Conservation (phyloP, 2,113 vertebrate genomes). For the Mesoclemmys tuberculata region DNA sequence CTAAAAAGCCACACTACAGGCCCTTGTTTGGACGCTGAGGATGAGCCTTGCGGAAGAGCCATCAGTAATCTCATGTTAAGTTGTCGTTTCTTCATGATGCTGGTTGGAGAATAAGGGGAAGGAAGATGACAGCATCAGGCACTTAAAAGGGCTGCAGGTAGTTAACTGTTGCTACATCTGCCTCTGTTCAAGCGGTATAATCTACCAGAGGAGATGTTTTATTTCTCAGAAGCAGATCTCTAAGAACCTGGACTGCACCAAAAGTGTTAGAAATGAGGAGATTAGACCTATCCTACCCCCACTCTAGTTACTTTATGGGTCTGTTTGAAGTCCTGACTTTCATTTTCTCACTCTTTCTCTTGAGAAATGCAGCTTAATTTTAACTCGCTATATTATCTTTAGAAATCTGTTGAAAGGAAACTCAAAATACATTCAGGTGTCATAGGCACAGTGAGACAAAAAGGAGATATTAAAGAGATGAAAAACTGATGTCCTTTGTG, state of each 20-base stretch:
- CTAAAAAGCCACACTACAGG: not conserved
- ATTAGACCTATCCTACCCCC: not conserved
- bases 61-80: not conserved
- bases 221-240: not conserved
- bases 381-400: conserved; percentile 44
- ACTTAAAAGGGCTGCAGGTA: not conserved
- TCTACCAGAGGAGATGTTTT: not conserved
- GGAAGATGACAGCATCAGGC: not conserved
- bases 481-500: conserved; percentile 37
- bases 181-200: not conserved
- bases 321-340: conserved; percentile 11
- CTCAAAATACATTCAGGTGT: conserved; percentile 53
- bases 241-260: not conserved
- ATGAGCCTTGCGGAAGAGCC: not conserved
- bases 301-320: conserved; percentile 6
- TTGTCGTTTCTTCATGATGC: not conserved
- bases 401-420: conserved; percentile 34
- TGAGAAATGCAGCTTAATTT: conserved; percentile 46
- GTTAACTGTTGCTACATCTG: not conserved
- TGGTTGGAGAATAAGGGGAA: not conserved
- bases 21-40: not conserved
- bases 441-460: conserved; percentile 24
- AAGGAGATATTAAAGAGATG: conserved; percentile 25
- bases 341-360: not conserved
- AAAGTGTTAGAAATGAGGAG: not conserved